phyloP scores from a whole-genome alignment of 2,797 vertebrate species.

The Momotus momota region DNA sequence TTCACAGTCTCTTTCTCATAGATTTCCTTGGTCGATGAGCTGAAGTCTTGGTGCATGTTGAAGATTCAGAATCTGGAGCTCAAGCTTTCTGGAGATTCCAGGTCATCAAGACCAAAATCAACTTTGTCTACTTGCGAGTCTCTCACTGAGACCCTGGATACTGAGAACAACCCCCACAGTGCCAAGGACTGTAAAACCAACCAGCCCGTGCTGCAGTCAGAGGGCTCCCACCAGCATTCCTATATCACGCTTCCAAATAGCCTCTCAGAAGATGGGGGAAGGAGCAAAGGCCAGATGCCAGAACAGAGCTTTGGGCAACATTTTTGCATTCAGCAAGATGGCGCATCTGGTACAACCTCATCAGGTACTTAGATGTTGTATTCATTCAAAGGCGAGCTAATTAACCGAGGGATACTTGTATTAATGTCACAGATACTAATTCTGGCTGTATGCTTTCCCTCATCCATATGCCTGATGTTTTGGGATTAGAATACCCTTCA shows the following conservation, averaged over 20 bases:
- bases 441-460: neutral
- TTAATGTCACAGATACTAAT: neutral
- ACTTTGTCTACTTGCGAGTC: slow-evolving; percentile 80
- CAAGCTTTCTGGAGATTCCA: slow-evolving; percentile 84
- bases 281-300: slow-evolving; percentile 12
- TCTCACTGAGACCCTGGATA: slow-evolving; percentile 71
- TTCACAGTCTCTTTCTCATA: slow-evolving; percentile 67
- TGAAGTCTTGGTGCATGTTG: slow-evolving; percentile 95
- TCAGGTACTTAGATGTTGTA: neutral
- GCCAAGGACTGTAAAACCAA: slow-evolving; percentile 40
- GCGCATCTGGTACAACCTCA: neutral
- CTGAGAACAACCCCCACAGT: slow-evolving; percentile 51
- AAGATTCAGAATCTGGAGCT: slow-evolving; percentile 93
- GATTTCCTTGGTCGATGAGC: slow-evolving; percentile 89
- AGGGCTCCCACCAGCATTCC: slow-evolving; percentile 68
- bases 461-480: neutral
- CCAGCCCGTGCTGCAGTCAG: slow-evolving; percentile 41
- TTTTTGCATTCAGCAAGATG: slow-evolving; percentile 46
- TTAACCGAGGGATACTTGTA: neutral
- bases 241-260: slow-evolving; percentile 54
- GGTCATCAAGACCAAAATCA: slow-evolving; percentile 78
- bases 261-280: slow-evolving; percentile 44
- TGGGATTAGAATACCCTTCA: neutral
- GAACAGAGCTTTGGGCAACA: slow-evolving; percentile 76
- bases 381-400: neutral